Evolutionary conservation across 2,888 invertebrate species (phyloP).

Genomic region (Euproctis similis): DNA sequence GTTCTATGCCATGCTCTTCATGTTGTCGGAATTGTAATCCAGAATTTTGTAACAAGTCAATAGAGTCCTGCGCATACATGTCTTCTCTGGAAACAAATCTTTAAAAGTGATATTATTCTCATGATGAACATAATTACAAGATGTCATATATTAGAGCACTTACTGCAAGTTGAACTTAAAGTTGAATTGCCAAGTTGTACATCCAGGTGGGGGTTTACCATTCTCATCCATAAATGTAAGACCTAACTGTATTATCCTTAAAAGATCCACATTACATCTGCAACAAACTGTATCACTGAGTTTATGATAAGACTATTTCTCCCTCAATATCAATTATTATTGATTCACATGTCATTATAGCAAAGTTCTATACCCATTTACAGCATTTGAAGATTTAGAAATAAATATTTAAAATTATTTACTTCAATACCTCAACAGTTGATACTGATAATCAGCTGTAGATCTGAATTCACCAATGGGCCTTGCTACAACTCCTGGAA

Average conservation of each 20-base stretch:
- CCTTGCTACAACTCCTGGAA: slow-evolving; percentile 97
- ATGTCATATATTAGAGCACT: slow-evolving; percentile 40
- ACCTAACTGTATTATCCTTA: slow-evolving; percentile 97
- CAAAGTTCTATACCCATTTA: too few relatives aligned
- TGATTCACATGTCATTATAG: too few relatives aligned
- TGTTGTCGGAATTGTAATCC: slow-evolving; percentile 98
- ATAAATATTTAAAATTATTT: neutral
- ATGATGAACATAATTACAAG: slow-evolving; percentile 2
- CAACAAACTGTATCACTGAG: too few relatives aligned
- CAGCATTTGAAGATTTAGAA: too few relatives aligned
- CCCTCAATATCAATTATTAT: too few relatives aligned
- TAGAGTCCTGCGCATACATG: slow-evolving; percentile 99
- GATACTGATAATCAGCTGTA: slow-evolving; percentile 95
- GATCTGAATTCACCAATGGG: slow-evolving; percentile 97
- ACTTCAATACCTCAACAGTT: slow-evolving; percentile 82
- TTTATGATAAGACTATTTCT: too few relatives aligned
- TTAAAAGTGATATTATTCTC: slow-evolving; percentile 10
- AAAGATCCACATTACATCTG: slow-evolving; percentile 95
- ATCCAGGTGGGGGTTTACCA: slow-evolving; percentile 94
- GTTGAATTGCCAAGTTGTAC: slow-evolving; percentile 99
- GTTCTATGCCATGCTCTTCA: slow-evolving; percentile 98
- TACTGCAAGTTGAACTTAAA: slow-evolving; percentile 98
- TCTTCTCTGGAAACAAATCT: slow-evolving; percentile 83
- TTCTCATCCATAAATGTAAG: slow-evolving; percentile 98
- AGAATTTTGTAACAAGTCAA: slow-evolving; percentile 96